Conservation (phyloP, 2,888 invertebrate genomes). For the Nemapogon koenigi region DNA sequence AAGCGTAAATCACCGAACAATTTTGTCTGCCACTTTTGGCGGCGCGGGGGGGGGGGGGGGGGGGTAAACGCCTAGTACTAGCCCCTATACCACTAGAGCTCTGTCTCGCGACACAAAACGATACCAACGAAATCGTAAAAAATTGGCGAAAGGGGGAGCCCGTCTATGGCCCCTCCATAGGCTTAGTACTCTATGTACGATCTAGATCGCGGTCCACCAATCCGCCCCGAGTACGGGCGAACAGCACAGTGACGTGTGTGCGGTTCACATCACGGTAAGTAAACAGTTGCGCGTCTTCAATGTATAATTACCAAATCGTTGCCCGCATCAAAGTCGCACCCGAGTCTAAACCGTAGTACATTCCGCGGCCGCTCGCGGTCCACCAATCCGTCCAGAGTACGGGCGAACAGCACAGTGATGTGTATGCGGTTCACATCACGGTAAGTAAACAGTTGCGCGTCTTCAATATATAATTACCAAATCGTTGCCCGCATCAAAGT, state of each 20-base stretch:
- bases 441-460: slow-evolving; percentile 74
- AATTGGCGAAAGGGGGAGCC: too few species aligned
- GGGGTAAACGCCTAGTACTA: too few species aligned
- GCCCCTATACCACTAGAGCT: too few species aligned
- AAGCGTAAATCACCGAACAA: too few species aligned
- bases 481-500: slow-evolving; percentile 71
- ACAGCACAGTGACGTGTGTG: slow-evolving; percentile 76
- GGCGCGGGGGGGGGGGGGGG: too few species aligned
- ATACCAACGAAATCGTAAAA: too few species aligned
- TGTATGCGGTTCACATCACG: slow-evolving; percentile 79
- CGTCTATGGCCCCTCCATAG: too few species aligned
- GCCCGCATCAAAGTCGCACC: slow-evolving; percentile 74
- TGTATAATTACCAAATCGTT: slow-evolving; percentile 68
- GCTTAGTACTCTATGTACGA: too few species aligned
- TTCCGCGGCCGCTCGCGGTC: slow-evolving; percentile 83
- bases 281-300: slow-evolving; percentile 77
- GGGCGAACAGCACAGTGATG: slow-evolving; percentile 76
- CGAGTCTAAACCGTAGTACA: slow-evolving; percentile 81
- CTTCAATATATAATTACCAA: slow-evolving; percentile 69
- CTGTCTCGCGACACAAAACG: too few species aligned
- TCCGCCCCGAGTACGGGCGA: slow-evolving; percentile 79
- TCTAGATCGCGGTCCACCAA: slow-evolving; percentile 85
- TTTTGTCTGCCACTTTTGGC: too few species aligned
- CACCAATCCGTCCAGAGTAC: slow-evolving; percentile 80
- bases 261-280: slow-evolving; percentile 76